Conservation (phyloP, 2,888 invertebrate genomes). For the Gonocerus acuteangulatus region DNA sequence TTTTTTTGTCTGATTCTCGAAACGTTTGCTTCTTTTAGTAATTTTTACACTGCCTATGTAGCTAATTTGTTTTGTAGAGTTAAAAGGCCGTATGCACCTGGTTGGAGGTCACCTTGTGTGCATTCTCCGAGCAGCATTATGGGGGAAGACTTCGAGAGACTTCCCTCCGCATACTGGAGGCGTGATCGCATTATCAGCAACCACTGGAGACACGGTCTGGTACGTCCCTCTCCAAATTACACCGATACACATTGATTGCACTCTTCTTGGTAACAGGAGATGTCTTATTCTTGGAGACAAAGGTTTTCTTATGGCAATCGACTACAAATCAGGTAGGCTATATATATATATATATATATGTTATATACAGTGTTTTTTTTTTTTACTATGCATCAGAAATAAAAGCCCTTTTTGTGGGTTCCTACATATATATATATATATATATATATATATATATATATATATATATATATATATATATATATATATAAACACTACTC, state of each 20-base stretch:
- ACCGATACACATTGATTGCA: conserved; percentile 66
- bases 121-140: conserved; percentile 55
- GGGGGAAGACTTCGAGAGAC: conserved; percentile 42
- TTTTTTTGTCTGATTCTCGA: too few species aligned
- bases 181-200: conserved; percentile 61
- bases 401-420: too few species aligned
- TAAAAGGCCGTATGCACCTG: conserved; percentile 62
- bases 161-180: conserved; percentile 52
- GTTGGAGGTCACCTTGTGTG: conserved; percentile 66
- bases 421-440: too few species aligned
- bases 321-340: conserved; percentile 51
- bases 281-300: conserved; percentile 67
- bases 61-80: conserved; percentile 43
- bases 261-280: conserved; percentile 59
- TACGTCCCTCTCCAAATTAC: conserved; percentile 55
- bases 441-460: background rate
- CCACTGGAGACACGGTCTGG: conserved; percentile 65
- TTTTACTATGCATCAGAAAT: background rate
- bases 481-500: too few species aligned
- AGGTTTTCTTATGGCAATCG: conserved; percentile 55
- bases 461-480: too few species aligned
- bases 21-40: too few species aligned
- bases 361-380: background rate
- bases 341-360: too few species aligned
- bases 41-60: too few species aligned